Percentiles rank a stretch among this genome's conserved stretches.
Evolutionary conservation across 2,888 invertebrate species (phyloP).

Genomic region (Rhodophaea formosa): DNA sequence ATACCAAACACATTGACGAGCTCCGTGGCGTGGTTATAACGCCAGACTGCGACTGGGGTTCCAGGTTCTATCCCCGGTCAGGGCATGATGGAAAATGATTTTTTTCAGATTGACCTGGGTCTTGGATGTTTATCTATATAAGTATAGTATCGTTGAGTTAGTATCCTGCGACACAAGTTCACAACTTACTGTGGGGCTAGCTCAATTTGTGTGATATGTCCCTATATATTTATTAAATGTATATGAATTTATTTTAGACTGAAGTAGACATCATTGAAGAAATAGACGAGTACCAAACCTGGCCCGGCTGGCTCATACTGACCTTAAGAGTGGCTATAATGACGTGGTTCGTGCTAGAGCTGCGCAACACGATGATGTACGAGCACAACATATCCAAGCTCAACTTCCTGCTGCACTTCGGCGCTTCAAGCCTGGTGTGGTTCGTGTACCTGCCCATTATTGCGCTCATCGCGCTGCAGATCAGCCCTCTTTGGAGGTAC

Average conservation of each 20-base stretch:
- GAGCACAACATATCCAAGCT: constrained; percentile 85
- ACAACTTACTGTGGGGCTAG: no score
- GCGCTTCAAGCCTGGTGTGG: constrained; percentile 98
- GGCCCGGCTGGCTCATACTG: constrained; percentile 97
- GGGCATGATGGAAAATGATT: no score
- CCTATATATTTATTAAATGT: no score
- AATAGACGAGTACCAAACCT: constrained; percentile 97
- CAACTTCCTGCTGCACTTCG: constrained; percentile 97
- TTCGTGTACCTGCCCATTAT: constrained; percentile 98
- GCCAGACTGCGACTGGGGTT: no score
- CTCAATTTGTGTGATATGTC: no score
- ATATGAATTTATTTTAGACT: constrained; percentile 81
- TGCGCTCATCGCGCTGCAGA: constrained; percentile 94
- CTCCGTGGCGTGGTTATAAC: no score
- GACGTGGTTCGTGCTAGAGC: constrained; percentile 92
- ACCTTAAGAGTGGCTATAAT: constrained; percentile 92
- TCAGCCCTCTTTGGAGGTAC: constrained; percentile 97
- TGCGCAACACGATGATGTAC: constrained; percentile 79
- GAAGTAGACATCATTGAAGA: constrained; percentile 98
- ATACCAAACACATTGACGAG: no score
- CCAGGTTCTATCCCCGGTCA: no score
- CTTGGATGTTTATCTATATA: no score
- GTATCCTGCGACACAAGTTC: no score
- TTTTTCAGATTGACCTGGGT: no score
- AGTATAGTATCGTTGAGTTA: no score